Percentiles rank a stretch among this genome's conserved stretches.
Evolutionary conservation across 64 coral and sea anemone genomes (phyloP).

Genomic region (Cladopsammia gracilis): DNA sequence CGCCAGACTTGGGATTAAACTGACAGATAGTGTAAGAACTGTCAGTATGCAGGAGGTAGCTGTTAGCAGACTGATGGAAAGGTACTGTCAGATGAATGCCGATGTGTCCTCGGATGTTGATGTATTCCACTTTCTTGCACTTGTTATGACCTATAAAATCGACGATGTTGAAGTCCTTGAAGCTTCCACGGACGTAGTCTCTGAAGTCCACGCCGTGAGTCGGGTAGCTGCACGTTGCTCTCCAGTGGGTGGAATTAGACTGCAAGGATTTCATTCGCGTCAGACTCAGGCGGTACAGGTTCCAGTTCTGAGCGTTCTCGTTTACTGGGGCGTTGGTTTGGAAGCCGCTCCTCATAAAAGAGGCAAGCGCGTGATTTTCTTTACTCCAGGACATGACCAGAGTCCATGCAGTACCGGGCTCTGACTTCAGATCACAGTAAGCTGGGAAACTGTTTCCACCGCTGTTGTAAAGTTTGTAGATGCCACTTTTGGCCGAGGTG

Average conservation of each 20-base stretch:
- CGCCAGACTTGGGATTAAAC: constrained; percentile 5
- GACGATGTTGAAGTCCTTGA: no score
- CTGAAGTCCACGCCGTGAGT: constrained; percentile 7
- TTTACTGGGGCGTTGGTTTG: no score
- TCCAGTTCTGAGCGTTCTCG: constrained; percentile 11
- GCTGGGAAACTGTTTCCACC: no score
- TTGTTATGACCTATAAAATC: background rate
- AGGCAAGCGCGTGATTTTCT: no score
- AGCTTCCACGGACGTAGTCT: constrained; percentile 31
- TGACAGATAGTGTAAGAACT: background rate
- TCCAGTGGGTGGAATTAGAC: constrained; percentile 41
- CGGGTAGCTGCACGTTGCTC: constrained; percentile 57
- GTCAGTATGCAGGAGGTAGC: constrained; percentile 26
- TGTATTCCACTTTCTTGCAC: constrained; percentile 62
- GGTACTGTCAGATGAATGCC: constrained; percentile 4
- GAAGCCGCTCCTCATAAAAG: no score
- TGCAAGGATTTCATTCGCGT: constrained; percentile 26
- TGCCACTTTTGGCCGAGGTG: no score
- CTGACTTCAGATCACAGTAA: no score
- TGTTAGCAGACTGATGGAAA: constrained; percentile 31
- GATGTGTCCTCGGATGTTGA: constrained; percentile 63
- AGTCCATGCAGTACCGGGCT: no score
- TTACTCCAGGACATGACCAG: no score
- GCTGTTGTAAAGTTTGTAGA: no score
- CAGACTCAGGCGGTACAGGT: constrained; percentile 29